A percentile compares a stretch with the other conserved stretches of the same genome.
Conservation (phyloP, 2,113 vertebrate species). For the Perca flavescens region DNA sequence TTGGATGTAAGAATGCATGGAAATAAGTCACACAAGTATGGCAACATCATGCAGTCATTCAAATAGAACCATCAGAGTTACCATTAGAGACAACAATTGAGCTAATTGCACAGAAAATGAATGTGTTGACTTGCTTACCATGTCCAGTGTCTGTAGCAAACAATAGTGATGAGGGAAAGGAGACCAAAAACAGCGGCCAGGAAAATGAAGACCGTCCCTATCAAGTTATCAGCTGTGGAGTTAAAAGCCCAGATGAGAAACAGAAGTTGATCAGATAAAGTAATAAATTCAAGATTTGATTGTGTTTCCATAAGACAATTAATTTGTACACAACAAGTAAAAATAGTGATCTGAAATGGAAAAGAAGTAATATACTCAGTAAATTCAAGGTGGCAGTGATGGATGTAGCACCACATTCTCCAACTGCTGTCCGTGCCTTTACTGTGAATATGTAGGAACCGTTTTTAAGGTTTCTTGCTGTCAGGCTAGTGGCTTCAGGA, state of each 20-base stretch:
- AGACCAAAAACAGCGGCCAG: conserved; percentile 20
- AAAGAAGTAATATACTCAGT: conserved; percentile 32
- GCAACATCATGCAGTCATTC: not conserved
- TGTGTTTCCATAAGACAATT: not conserved
- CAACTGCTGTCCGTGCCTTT: conserved; percentile 64
- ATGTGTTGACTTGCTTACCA: conserved; percentile 41
- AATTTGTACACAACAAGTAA: not conserved
- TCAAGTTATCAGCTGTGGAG: conserved; percentile 51
- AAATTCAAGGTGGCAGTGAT: not conserved
- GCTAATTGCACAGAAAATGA: rapidly evolving
- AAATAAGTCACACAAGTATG: not conserved
- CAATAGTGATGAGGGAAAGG: conserved; percentile 17
- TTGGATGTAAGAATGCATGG: conserved; percentile 2
- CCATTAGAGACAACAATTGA: not conserved
- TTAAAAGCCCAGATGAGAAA: not conserved
- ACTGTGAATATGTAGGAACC: conserved; percentile 60
- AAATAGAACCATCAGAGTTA: not conserved
- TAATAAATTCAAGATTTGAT: not conserved
- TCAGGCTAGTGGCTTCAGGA: conserved; percentile 46
- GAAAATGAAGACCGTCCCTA: not conserved
- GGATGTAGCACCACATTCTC: conserved; percentile 28
- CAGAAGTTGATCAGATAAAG: not conserved
- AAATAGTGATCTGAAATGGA: not conserved
- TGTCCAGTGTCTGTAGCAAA: conserved; percentile 68
- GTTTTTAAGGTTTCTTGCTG: conserved; percentile 35